Base-by-base conservation (phyloP, 1,140 invertebrate genomes). In the Lasioglossum baleicum region DNA sequence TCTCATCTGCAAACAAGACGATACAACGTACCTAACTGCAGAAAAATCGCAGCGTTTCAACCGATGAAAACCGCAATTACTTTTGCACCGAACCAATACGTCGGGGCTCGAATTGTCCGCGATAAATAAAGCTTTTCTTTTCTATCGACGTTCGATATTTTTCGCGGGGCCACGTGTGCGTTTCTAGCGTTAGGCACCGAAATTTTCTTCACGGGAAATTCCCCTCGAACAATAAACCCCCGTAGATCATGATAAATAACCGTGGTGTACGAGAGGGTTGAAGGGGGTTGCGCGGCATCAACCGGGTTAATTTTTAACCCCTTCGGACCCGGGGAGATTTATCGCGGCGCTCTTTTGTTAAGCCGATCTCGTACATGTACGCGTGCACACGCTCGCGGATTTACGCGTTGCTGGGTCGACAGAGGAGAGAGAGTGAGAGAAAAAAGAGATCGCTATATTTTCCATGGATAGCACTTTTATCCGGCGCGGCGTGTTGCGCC, bases 291-390 rank as follows among this genome's bases (percentile, higher is more conserved):
- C 11, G 44, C 61, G 72, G 75, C 74, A 81, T 83, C 79, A 87
- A 72, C 68, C 69, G 84, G 84, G 85, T 87, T 89, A 89, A 90
- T 88, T 90, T 90, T 90, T 89, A 90, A 88, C 86, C 81, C 81
- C 77, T 51, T 70, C 71, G 65, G 83, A 22, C 76, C 73, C 77
- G 15, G 63, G 80, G 75, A 90, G 88, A 90, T 90, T 89, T 89
- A 89, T 90, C 82, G 82, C 76, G 42, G 51, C 68, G 58, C 80
- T 80, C 80, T 84, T 79, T 87, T 86, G 64, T 83, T 84, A 87
- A 88, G 85, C 83, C 67, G 60, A 44, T 68, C 77, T 78, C 80
- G 75, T 44, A 58, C 58, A 35, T 60, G 51, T 67, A 42, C 48
- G 48, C 44, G 26, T 61, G 63, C 77, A 20, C 56, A 22, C 60